These are phyloP conservation scores for Oryzias woworae DNA, from an alignment of 2,113 vertebrate species.

Conservation along the genomic window DNA sequence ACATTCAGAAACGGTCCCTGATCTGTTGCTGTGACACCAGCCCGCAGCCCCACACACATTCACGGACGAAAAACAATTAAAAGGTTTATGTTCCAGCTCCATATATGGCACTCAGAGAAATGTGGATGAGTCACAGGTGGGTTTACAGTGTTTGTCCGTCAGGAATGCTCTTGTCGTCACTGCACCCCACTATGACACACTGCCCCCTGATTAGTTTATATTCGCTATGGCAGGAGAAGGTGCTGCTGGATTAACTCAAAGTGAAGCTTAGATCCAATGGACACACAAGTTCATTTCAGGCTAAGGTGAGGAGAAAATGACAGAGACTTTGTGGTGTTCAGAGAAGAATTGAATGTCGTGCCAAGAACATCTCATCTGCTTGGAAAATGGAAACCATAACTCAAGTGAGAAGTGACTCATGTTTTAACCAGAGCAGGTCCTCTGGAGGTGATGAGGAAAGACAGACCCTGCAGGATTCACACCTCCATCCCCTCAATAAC, in stretches of 20 bases:
- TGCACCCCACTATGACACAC: conserved; percentile 14
- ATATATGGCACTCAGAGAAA: conserved; percentile 49
- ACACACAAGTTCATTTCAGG: conserved; percentile 15
- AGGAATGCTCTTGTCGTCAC: conserved; percentile 47
- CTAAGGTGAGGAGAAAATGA: conserved; percentile 21
- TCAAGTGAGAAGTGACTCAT: conserved; percentile 26
- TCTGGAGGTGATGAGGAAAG: conserved; percentile 37
- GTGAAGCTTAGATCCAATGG: conserved; percentile 10
- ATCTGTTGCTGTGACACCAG: conserved; percentile 35
- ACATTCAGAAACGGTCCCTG: conserved; percentile 34
- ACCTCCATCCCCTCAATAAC: conserved; percentile 8
- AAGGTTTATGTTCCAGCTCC: conserved; percentile 48
- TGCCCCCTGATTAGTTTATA: conserved; percentile 12
- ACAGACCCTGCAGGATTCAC: conserved; percentile 26
- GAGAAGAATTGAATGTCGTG: conserved; percentile 1
- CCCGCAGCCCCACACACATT: conserved; percentile 10
- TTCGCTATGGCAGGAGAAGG: neutral
- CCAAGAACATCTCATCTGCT: conserved; percentile 49
- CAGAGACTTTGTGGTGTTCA: conserved; percentile 14
- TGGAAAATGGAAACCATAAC: conserved; percentile 38
- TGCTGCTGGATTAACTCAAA: neutral
- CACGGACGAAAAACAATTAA: conserved; percentile 29
- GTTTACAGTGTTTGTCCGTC: conserved; percentile 50
- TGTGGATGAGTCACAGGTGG: conserved; percentile 66
- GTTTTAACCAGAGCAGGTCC: conserved; percentile 27